Base-by-base conservation (phyloP, 2,888 invertebrate genomes). In the Papilio demoleus region DNA sequence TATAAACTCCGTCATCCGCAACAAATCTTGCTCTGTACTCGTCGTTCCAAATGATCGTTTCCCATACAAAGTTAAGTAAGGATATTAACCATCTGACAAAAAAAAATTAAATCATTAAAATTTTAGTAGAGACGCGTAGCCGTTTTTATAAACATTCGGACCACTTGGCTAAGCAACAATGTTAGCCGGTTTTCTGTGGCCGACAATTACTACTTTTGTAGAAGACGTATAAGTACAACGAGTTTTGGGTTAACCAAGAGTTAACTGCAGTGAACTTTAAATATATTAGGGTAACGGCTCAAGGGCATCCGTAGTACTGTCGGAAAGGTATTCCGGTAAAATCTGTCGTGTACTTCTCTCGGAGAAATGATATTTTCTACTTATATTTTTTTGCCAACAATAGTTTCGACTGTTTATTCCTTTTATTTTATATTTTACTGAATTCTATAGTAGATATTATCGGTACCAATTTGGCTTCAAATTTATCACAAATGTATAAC, bases 21-120 rank as follows among this genome's bases (percentile, higher is more conserved):
- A 90, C 75, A 71, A 92, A 92, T 0, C 70, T 69, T 17, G 80
- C 70, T 71, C 90, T 81, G 64, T 83, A 83, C 2, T 79, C 75
- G 0, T 71, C n/a, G 2, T 82, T 85, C 90, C 90, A 90, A 63
- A 92, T 78, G 6, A 91, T 81, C 0, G 79, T 80, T 77, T 92
- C 85, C 92, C 92, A 91, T 34, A 90, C 82, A 56, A 90, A 86
- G 73, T 88, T 88, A 60, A 92, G 72, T n/a, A 90, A 69, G 0
- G 89, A 74, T 71, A 92, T 77, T 40, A 88, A 61, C 88, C 87
- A 90, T 64, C 92, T 92, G 75, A n/a, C 79, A 76, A 36, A n/a
- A 45, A 50, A 45, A 50, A 0, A n/a, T 34, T 42, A 60, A 65
- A 34, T 9, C 11, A 1, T n/a, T 34, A 58, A 45, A 17, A 59